These are phyloP conservation scores for Lasioglossum marginatum DNA, from an alignment of 2,888 invertebrate genomes.

Conservation along the genomic window DNA sequence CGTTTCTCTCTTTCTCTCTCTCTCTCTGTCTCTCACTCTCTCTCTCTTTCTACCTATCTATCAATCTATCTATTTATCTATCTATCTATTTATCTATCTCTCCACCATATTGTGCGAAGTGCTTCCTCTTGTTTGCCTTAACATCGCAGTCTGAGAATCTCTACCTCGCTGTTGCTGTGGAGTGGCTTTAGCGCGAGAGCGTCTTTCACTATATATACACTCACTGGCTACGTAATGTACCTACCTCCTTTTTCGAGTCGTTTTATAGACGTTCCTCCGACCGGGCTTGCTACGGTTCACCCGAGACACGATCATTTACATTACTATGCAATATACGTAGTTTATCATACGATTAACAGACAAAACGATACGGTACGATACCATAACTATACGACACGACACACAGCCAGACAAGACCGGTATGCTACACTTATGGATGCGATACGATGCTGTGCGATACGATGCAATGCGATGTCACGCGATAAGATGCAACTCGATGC, in stretches of 20 bases:
- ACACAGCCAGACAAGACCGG: background rate
- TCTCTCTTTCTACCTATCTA: background rate
- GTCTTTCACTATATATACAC: conserved; percentile 39
- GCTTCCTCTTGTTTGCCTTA: conserved; percentile 57
- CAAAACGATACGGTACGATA: conserved; percentile 1
- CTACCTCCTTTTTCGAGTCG: conserved; percentile 39
- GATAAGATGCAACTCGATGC: conserved; percentile 5
- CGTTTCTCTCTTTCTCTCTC: conserved; percentile 7
- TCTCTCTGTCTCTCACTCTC: background rate
- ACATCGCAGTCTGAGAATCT: conserved; percentile 47
- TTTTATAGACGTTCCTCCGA: conserved; percentile 41
- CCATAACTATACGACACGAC: background rate
- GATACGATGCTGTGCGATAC: background rate
- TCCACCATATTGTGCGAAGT: conserved; percentile 37
- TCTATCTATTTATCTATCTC: background rate
- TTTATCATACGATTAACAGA: conserved; percentile 15
- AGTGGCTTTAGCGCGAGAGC: conserved; percentile 45
- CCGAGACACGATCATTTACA: conserved; percentile 19
- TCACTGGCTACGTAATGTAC: conserved; percentile 19
- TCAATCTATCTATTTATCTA: background rate
- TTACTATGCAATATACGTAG: background rate
- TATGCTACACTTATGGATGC: background rate
- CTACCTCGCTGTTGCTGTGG: conserved; percentile 54
- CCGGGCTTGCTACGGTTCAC: conserved; percentile 25
- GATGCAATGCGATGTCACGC: conserved; percentile 11